Conservation (phyloP, 2,113 vertebrate genomes). For the Seriola rivoliana region DNA sequence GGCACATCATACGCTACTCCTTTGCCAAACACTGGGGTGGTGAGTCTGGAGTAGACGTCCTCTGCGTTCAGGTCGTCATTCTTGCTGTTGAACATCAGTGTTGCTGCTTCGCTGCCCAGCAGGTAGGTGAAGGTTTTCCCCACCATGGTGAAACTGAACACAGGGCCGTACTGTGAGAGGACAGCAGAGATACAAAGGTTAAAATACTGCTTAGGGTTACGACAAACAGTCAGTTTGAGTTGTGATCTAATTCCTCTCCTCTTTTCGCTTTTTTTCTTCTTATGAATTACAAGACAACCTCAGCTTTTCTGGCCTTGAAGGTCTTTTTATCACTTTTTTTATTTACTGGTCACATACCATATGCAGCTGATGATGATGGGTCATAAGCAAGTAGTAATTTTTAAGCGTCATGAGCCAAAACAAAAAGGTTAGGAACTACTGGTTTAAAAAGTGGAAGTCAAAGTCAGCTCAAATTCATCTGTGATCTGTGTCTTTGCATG, state of each 20-base stretch:
- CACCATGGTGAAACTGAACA: slow-evolving; percentile 99
- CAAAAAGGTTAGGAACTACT: too few species aligned
- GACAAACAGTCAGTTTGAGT: background rate
- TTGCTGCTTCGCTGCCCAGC: slow-evolving; percentile 94
- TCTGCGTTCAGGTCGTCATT: slow-evolving; percentile 98
- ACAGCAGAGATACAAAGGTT: background rate
- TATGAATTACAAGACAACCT: background rate
- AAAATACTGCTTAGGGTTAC: background rate
- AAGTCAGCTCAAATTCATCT: too few species aligned
- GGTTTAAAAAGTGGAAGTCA: too few species aligned
- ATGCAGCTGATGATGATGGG: background rate
- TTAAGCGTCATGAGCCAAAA: too few species aligned
- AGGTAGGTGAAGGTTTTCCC: slow-evolving; percentile 97
- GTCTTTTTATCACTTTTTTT: background rate
- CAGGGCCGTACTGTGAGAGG: slow-evolving; percentile 90
- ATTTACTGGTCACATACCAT: background rate
- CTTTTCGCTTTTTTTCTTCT: too few species aligned
- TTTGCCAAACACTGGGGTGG: slow-evolving; percentile 96
- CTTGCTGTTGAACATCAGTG: slow-evolving; percentile 96
- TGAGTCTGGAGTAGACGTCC: slow-evolving; percentile 94
- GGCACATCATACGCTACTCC: slow-evolving; percentile 97
- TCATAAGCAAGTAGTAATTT: background rate
- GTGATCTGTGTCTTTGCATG: too few species aligned
- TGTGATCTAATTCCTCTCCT: background rate
- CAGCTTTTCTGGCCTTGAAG: background rate